These are phyloP conservation scores for Perizoma flavofasciatum DNA, from an alignment of 2,888 invertebrate species.

Conservation along the genomic window DNA sequence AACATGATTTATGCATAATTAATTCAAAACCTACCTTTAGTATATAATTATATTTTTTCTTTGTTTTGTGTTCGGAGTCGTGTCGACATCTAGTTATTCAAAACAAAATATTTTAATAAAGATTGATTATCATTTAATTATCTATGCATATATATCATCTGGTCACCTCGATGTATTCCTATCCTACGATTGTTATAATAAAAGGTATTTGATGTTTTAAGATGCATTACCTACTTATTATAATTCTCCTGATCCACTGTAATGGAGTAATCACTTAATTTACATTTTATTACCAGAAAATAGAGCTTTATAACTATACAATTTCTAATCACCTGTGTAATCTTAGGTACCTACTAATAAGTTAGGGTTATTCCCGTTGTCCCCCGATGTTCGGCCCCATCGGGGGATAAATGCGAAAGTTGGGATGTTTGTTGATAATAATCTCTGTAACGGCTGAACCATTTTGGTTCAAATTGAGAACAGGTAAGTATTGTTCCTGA, in stretches of 20 bases:
- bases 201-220: conserved; percentile 9
- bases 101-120: conserved; percentile 22
- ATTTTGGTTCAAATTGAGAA: too few relatives aligned
- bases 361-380: too few relatives aligned
- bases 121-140: conserved; percentile 22
- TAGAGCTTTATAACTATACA: not conserved
- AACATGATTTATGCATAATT: conserved; percentile 31
- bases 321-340: not conserved
- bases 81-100: conserved; percentile 26
- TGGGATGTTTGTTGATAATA: too few relatives aligned
- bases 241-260: too few relatives aligned
- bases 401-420: too few relatives aligned
- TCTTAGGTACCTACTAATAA: not conserved
- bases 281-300: conserved; percentile 3
- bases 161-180: conserved; percentile 1
- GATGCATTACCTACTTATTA: conserved; percentile 1
- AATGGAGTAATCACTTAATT: conserved; percentile 4
- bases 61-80: conserved; percentile 20
- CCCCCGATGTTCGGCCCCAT: too few relatives aligned
- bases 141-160: not conserved
- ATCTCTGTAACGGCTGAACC: too few relatives aligned
- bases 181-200: conserved; percentile 4
- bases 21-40: conserved; percentile 28
- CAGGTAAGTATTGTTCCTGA: too few relatives aligned
- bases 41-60: conserved; percentile 27